Base-by-base conservation (phyloP, 2,888 invertebrate genomes). In the Lumbricus terrestris region DNA sequence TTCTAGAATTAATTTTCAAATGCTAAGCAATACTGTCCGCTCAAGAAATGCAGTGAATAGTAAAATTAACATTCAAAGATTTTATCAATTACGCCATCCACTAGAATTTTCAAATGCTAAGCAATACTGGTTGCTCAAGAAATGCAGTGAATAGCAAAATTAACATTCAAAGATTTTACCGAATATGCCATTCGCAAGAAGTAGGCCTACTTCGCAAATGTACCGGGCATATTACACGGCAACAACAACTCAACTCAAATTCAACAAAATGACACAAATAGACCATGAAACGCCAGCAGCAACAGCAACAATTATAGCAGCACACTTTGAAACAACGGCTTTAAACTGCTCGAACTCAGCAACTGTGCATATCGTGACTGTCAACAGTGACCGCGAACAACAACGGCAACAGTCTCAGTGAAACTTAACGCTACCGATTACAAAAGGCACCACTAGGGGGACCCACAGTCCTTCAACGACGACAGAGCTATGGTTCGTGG, bases 261-360 rank as follows among this genome's bases (percentile, higher is more conserved):
- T 69, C 69, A 69, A 69, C 69, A 69, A 69, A 69, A n/a, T 69
- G 11, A 69, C n/a, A n/a, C 69, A 69, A n/a, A 69, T 23, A 47
- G 47, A 47, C 47, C 47, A 18, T 47, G 47, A 47, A 47, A 47
- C 69, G 8, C 69, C 69, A 69, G 69, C 69, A 69, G 69, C 69
- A 69, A 69, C 69, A 69, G 69, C 69, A 69, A n/a, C 69, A 69
- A 69, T n/a, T n/a, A n/a, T 69, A n/a, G 29, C 13, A 69, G 69
- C 69, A 69, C n/a, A 69, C n/a, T n/a, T 69, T 69, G 69, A 69
- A 69, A 69, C 69, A 69, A 69, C 69, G n/a, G n/a, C 69, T n/a
- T 69, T 69, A 69, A 69, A 69, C n/a, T 69, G 69, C 69, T 69
- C n/a, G 29, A 69, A 69, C 69, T 69, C 69, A 69, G n/a, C 69